Percentiles rank a stretch among this genome's conserved stretches.
Conservation (phyloP, 2,797 vertebrate species). For the Fringilla coelebs region DNA sequence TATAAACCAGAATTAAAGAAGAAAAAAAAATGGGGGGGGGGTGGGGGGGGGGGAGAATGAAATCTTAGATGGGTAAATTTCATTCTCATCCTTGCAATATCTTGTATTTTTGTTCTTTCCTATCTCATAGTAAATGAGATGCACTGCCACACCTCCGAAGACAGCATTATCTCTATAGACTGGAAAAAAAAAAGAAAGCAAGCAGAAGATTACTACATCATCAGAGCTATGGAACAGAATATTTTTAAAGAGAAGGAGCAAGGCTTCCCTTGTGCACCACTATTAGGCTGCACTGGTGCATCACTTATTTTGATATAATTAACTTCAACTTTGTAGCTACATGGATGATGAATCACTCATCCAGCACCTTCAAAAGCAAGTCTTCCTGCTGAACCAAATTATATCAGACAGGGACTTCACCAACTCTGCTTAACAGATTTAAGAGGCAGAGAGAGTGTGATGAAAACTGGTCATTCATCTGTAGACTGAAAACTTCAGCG, state of each 20-base stretch:
- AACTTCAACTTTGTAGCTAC: not conserved
- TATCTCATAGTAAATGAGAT: not conserved
- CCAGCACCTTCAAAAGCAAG: not conserved
- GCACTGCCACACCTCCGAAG: not conserved
- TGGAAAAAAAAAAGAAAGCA: not conserved
- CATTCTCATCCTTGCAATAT: not conserved
- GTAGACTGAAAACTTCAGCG: not conserved
- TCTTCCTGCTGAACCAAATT: not conserved
- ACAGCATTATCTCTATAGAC: not conserved
- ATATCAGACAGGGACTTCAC: not conserved
- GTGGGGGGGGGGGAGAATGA: not conserved
- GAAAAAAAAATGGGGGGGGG: not conserved
- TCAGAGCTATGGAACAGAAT: not conserved
- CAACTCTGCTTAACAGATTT: not conserved
- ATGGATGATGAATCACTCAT: not conserved
- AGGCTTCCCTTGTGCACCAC: not conserved
- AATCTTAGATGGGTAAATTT: not conserved
- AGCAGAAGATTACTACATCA: not conserved
- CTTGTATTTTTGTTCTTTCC: not conserved
- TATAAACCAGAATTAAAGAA: not conserved
- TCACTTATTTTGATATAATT: not conserved
- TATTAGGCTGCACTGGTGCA: not conserved
- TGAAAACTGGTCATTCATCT: not conserved
- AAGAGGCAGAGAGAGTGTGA: not conserved
- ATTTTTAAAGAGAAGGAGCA: not conserved